Evolutionary conservation across 1,140 invertebrate species (phyloP), one percentile per base, ranked within the genome.

Genomic region (Drosophila nasuta): DNA sequence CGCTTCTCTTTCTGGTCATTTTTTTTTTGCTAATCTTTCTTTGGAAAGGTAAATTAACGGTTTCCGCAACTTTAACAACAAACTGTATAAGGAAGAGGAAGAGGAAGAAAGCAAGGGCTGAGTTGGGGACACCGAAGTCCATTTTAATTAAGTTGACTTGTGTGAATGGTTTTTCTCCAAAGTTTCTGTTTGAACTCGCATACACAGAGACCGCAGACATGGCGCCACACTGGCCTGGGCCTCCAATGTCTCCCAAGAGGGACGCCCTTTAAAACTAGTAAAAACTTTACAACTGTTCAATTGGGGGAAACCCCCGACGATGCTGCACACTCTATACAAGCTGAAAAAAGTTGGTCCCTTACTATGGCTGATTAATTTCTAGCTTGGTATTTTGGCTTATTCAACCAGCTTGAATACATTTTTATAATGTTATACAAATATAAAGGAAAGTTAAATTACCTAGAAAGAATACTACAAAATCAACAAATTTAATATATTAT

Each of bases 141-240:
- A 68, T 71, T 81, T 73, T 71, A 81, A 81, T 86, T 86, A 82
- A 86, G 73, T 79, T 72, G 62, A 60, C 54, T 59, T 63, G 38
- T 72, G 51, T 72, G 60, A 71, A 75, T 74, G 52, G 43, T 66
- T 59, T 72, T 58, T 11, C 45, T n/a, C 8, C 49, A 66, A 79
- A 83, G 73, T 74, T 80, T 83, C 62, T 49, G n/a, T 51, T 64
- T 67, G 35, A 65, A 80, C 68, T 65, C 62, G 15, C 30, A n/a
- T 8, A 28, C 56, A 25, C 38, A 38, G 1, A 17, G 30, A 56
- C 54, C 54, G 35, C 35, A 41, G 35, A 57, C 15, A 0, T 25
- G 52, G 41, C 59, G 8, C 35, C 35, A 38, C 35, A 38, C 35
- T 38, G 35, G 7, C 8, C 35, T 41, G 20, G 54, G 20, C 20